Percentiles rank a stretch among this genome's conserved stretches.
Evolutionary conservation across 2,113 vertebrate genomes (phyloP).

Genomic region (Passer montanus): DNA sequence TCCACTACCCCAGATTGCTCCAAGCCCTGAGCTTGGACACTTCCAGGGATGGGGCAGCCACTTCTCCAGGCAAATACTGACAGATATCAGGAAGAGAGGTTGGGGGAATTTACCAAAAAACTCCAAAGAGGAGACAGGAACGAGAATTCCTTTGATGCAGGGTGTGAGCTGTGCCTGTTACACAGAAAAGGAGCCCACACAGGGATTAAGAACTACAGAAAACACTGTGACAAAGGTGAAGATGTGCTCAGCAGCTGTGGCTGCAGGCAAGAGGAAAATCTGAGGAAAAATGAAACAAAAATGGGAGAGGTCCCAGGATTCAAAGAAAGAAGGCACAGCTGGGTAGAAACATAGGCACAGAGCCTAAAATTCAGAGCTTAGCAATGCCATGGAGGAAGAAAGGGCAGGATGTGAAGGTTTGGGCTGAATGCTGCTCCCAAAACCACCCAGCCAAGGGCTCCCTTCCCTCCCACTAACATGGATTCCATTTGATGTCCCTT

Average conservation of each 20-base stretch:
- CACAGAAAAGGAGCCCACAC: neutral
- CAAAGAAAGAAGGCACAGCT: neutral
- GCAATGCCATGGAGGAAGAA: neutral
- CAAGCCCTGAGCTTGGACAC: neutral
- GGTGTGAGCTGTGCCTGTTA: accelerated
- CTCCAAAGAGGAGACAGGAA: neutral
- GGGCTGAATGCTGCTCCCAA: neutral
- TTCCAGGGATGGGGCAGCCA: neutral
- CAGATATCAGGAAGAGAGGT: accelerated
- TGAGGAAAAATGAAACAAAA: neutral
- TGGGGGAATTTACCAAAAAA: neutral
- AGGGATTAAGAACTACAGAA: neutral
- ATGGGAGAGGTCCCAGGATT: neutral
- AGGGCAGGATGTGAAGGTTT: neutral
- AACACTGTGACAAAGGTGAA: neutral
- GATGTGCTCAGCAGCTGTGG: neutral
- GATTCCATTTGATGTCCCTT: conserved; percentile 52
- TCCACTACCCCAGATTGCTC: neutral
- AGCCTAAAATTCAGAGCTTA: neutral
- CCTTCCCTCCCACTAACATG: conserved; percentile 10
- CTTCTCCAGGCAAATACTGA: neutral
- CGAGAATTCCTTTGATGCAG: neutral
- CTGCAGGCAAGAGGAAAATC: neutral
- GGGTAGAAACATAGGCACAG: neutral
- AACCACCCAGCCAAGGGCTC: conserved; percentile 1